Percentiles rank a stretch among this genome's conserved stretches.
phyloP scores from a whole-genome alignment of 2,888 invertebrate genomes.

The Rhagophthalmus giganteus region DNA sequence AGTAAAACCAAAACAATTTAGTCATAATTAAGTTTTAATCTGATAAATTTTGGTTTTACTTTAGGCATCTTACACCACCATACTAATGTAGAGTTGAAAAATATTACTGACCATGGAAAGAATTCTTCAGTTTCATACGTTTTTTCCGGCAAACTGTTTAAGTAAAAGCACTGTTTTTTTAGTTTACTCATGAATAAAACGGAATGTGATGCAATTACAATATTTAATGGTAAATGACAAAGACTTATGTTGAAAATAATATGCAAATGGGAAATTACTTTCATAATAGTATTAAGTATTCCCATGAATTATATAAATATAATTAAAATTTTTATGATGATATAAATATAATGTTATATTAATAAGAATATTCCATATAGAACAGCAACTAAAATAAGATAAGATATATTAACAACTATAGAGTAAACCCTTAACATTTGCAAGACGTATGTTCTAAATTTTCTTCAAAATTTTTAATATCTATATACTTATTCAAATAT shows the following conservation, averaged over 20 bases:
- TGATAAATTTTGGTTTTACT: slow-evolving; percentile 17
- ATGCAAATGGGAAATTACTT: not conserved
- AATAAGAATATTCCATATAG: slow-evolving; percentile 6
- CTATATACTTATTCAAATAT: too few relatives aligned
- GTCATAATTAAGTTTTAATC: too few relatives aligned
- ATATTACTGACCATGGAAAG: slow-evolving; percentile 78
- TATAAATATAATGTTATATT: too few relatives aligned
- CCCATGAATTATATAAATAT: not conserved
- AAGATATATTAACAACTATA: too few relatives aligned
- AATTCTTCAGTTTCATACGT: slow-evolving; percentile 73
- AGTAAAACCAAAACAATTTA: slow-evolving; percentile 19
- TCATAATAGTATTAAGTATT: not conserved
- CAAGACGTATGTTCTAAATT: too few relatives aligned
- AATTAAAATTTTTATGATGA: not conserved
- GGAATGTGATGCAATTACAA: slow-evolving; percentile 5
- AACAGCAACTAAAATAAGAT: too few relatives aligned
- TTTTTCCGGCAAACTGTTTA: slow-evolving; percentile 77
- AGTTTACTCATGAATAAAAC: slow-evolving; percentile 9
- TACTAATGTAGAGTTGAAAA: slow-evolving; percentile 22
- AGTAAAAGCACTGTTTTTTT: slow-evolving; percentile 38
- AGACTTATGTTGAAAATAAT: not conserved
- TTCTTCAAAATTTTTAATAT: too few relatives aligned
- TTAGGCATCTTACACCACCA: slow-evolving; percentile 9
- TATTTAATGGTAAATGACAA: not conserved
- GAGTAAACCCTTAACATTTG: too few relatives aligned